These are phyloP conservation scores for Ferdinandea cuprea DNA, from an alignment of 2,888 invertebrate genomes.

Conservation along the genomic window DNA sequence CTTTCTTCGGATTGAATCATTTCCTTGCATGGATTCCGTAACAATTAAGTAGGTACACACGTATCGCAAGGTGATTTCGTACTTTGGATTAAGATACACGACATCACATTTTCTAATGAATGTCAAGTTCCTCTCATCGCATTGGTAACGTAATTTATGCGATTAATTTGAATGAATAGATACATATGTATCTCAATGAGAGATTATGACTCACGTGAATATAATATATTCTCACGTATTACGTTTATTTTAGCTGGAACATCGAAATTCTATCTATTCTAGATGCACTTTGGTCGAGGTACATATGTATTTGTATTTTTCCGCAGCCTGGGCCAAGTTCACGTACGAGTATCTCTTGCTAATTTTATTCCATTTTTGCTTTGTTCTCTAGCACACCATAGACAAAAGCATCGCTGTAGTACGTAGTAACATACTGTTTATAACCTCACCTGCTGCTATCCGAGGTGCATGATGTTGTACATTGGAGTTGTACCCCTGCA, in stretches of 20 bases:
- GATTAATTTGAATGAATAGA: background rate
- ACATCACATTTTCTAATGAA: constrained; percentile 16
- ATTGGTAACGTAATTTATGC: too few relatives aligned
- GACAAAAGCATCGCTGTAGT: background rate
- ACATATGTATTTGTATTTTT: constrained; percentile 31
- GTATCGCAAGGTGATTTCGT: constrained; percentile 24
- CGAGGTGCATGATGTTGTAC: constrained; percentile 23
- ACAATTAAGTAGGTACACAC: background rate
- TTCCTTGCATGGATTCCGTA: background rate
- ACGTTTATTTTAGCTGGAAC: constrained; percentile 35
- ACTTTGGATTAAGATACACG: too few relatives aligned
- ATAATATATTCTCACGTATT: constrained; percentile 18
- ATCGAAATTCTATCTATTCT: background rate
- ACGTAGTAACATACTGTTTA: constrained; percentile 20
- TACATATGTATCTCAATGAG: too few relatives aligned
- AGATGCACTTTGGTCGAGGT: constrained; percentile 15
- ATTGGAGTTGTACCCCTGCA: constrained; percentile 6
- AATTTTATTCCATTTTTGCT: constrained; percentile 17
- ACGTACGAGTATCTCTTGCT: constrained; percentile 26
- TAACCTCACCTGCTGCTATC: constrained; percentile 61
- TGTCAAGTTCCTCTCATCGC: background rate
- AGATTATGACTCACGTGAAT: background rate
- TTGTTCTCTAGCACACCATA: constrained; percentile 16
- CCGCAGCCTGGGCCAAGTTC: constrained; percentile 53
- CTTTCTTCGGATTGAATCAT: background rate